Conservation (phyloP, 2,113 vertebrate genomes). For the Pteronura brasiliensis region DNA sequence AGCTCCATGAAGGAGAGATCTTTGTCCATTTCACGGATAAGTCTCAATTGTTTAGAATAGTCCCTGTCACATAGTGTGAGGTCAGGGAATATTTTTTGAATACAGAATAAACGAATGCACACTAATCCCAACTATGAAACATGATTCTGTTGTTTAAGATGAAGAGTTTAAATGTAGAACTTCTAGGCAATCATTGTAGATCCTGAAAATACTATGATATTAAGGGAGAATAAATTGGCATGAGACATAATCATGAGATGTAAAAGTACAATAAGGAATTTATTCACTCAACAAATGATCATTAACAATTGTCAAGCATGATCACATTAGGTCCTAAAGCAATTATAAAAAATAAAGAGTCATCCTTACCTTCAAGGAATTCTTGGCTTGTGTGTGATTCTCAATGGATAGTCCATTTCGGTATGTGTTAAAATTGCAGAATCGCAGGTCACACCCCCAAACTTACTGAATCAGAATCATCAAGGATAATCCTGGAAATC, state of each 20-base stretch:
- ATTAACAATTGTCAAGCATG: background rate
- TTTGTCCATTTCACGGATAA: background rate
- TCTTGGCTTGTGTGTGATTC: background rate
- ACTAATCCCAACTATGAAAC: background rate
- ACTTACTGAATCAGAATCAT: conserved; percentile 19
- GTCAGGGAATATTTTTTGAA: conserved; percentile 1
- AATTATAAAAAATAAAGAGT: background rate
- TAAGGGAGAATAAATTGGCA: conserved; percentile 2
- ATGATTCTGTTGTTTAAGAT: conserved; percentile 16
- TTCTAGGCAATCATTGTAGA: background rate
- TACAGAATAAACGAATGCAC: conserved; percentile 21
- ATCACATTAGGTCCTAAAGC: background rate
- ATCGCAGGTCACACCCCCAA: background rate
- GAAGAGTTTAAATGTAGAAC: conserved; percentile 15
- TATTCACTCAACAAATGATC: background rate
- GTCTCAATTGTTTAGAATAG: background rate
- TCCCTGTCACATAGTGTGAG: background rate
- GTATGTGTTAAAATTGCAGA: background rate
- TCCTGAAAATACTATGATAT: conserved; percentile 30
- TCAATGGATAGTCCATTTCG: background rate
- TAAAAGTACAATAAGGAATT: background rate
- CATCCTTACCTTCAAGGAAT: background rate
- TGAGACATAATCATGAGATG: background rate
- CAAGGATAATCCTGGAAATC: background rate
- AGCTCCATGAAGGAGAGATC: background rate